Percentiles rank a stretch among this genome's conserved stretches.
Conservation (phyloP, 2,113 vertebrate genomes). For the Psilopsiagon aymara region DNA sequence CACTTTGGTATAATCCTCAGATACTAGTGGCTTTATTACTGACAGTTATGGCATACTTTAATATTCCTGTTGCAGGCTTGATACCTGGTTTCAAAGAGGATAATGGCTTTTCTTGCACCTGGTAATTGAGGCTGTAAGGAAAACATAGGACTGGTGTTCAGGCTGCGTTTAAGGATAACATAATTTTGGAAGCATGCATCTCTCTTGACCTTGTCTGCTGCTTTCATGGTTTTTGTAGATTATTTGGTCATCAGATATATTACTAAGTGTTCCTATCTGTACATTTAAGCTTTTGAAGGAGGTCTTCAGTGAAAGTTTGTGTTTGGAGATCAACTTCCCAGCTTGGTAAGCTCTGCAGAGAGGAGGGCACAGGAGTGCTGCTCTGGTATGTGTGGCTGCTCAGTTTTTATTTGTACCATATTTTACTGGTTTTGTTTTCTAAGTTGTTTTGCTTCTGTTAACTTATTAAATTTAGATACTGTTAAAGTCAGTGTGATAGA, state of each 20-base stretch:
- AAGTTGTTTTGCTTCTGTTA: background rate
- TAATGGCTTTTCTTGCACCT: background rate
- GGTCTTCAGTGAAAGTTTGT: background rate
- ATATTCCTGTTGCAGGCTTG: background rate
- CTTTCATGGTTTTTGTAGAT: background rate
- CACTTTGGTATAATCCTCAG: background rate
- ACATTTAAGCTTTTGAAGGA: background rate
- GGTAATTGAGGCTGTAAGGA: background rate
- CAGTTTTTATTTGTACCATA: background rate
- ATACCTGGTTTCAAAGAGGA: background rate
- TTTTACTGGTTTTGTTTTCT: background rate
- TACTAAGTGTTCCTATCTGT: background rate
- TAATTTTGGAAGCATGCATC: background rate
- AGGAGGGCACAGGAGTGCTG: background rate
- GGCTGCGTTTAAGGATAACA: background rate
- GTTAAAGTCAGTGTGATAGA: background rate
- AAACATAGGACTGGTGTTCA: background rate
- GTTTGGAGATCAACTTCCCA: background rate
- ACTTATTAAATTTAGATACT: background rate
- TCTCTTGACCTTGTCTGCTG: background rate
- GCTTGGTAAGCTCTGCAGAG: background rate
- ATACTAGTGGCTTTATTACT: background rate
- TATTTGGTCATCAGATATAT: background rate
- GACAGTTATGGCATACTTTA: accelerated
- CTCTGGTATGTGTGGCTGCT: background rate